Percentiles rank a stretch among this genome's conserved stretches.
phyloP scores from a whole-genome alignment of 1,140 invertebrate genomes.

The Bombus waltoni region DNA sequence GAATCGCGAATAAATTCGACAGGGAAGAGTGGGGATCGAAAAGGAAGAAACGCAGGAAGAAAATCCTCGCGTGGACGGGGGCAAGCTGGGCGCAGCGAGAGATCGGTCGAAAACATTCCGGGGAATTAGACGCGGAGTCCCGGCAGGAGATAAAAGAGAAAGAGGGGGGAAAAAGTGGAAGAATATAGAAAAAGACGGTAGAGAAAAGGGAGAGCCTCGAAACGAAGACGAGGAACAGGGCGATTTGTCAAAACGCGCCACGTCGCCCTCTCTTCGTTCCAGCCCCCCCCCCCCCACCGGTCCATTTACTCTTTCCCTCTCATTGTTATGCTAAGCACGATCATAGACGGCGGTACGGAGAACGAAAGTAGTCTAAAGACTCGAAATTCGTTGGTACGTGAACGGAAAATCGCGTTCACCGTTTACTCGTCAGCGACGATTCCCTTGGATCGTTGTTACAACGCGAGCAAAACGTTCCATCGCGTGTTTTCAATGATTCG shows the following conservation, averaged over 20 bases:
- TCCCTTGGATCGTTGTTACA: not conserved
- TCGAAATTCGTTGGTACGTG: conserved; percentile 25
- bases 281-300: conserved; percentile 26
- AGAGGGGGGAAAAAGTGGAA: not conserved
- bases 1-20: conserved; percentile 61
- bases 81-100: conserved; percentile 78
- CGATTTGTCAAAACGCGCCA: conserved; percentile 78
- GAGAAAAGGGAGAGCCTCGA: conserved; percentile 53
- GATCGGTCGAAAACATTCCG: conserved; percentile 77
- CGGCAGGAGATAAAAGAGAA: conserved; percentile 61
- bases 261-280: conserved; percentile 49
- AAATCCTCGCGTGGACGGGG: conserved; percentile 68
- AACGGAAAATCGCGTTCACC: conserved; percentile 34
- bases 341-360: conserved; percentile 24
- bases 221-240: conserved; percentile 60
- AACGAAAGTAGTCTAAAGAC: not conserved
- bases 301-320: conserved; percentile 54
- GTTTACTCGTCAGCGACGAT: not conserved
- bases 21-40: not conserved
- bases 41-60: conserved; percentile 50
- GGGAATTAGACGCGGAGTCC: conserved; percentile 76
- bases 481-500: conserved; percentile 20
- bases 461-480: not conserved
- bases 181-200: not conserved
- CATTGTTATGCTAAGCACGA: conserved; percentile 77